Evolutionary conservation across 2,797 vertebrate species (phyloP), one percentile per base, ranked within the genome.

Genomic region (Anniella stebbinsi): DNA sequence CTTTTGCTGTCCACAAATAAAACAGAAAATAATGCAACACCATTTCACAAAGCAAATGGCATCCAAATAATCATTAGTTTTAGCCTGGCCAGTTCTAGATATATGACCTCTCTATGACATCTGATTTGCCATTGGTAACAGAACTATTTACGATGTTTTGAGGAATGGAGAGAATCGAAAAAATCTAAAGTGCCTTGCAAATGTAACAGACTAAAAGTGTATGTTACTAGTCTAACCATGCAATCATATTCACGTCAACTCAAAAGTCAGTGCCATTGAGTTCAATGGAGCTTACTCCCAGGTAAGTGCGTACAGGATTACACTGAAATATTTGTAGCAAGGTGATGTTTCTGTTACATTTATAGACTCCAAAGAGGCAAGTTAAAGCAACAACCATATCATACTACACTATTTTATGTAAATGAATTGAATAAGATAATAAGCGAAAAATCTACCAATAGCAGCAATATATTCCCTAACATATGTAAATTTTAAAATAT

Each of bases 361-460:
- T 86, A 88, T 60, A 45, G 66, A 21, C 57, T 93, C 81, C 72
- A 87, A 90, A 78, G 90, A 86, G 3, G 15, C 28, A 41, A 41
- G 70, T 87, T 93, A 88, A 70, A 60, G 54, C 25, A 67, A 84
- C 78, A 92, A 91, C 48, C 33, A 11, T 38, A 80, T 80, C 80
- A 88, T 60, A 66, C 21, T 73, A 63, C 10, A 28, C 3, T 12
- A 7, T 41, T 63, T 60, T 66, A 11, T 93, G 88, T 51, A 86
- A 85, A 89, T 78, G 60, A 63, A 25, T 25, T 5, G 3, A 21
- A 63, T 63, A 63, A 60, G 90, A 84, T 28, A 87, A 86, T n/a
- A 87, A 91, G 88, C 38, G 5, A 94, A 91, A 30, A 77, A 69
- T 48, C 76, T 89, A 76, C 92, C 89, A 91, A 80, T 57, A 83